Conservation (phyloP, 1,140 invertebrate genomes). For the Drosophila kanapiae region DNA sequence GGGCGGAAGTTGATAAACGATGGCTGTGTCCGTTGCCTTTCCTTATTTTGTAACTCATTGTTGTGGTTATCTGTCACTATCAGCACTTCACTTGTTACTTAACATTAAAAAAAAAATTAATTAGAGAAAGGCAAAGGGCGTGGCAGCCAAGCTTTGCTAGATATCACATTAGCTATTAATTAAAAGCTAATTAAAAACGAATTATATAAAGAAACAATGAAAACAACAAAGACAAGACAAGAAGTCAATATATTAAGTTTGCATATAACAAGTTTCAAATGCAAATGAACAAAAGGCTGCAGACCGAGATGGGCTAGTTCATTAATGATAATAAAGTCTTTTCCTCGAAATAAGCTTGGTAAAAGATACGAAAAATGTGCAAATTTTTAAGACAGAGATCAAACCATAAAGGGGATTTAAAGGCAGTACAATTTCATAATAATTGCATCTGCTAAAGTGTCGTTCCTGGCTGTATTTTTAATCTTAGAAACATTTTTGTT, state of each 20-base stretch:
- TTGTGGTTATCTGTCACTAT: conserved; percentile 54
- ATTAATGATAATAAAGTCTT: conserved; percentile 1
- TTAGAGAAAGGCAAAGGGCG: conserved; percentile 26
- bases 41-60: conserved; percentile 3
- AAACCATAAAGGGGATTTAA: too few relatives aligned
- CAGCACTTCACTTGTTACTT: conserved; percentile 27
- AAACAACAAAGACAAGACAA: conserved; percentile 7
- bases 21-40: conserved; percentile 8
- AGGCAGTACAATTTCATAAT: too few relatives aligned
- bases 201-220: conserved; percentile 13
- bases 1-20: conserved; percentile 59
- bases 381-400: background rate
- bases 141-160: conserved; percentile 8
- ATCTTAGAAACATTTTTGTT: too few relatives aligned
- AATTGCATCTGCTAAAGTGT: too few relatives aligned
- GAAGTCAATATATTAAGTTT: conserved; percentile 14
- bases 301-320: conserved; percentile 4
- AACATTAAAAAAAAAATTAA: conserved; percentile 7
- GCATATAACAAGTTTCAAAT: conserved; percentile 4
- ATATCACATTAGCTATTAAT: conserved; percentile 20
- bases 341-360: background rate
- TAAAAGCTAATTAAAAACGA: conserved; percentile 6
- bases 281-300: conserved; percentile 10
- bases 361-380: background rate
- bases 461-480: too few relatives aligned